phyloP scores from a whole-genome alignment of 2,113 vertebrate genomes.

The Brachyhypopomus gauderio region DNA sequence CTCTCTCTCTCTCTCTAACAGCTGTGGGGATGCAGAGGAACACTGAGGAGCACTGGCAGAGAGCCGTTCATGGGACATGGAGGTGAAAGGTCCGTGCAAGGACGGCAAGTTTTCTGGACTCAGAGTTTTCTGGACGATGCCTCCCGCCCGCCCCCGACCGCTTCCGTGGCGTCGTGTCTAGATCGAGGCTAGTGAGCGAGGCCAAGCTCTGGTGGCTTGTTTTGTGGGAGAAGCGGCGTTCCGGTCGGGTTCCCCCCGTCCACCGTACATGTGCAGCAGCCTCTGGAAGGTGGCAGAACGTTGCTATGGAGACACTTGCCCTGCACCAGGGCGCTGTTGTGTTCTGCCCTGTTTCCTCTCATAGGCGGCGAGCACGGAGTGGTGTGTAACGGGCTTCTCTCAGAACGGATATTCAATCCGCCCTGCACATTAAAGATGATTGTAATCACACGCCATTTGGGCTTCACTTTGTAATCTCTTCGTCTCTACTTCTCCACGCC shows the following conservation, averaged over 20 bases:
- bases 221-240: conserved; percentile 19
- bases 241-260: conserved; percentile 51
- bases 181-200: neutral
- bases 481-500: neutral
- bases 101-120: conserved; percentile 60
- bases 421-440: conserved; percentile 25
- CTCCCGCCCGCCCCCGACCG: conserved; percentile 34
- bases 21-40: neutral
- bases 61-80: conserved; percentile 50
- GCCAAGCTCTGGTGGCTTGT: conserved; percentile 11
- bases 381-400: conserved; percentile 27
- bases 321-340: conserved; percentile 44
- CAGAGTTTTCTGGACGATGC: conserved; percentile 66
- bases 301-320: conserved; percentile 72
- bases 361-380: conserved; percentile 5
- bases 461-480: neutral
- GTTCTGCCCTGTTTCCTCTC: conserved; percentile 53
- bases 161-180: conserved; percentile 10
- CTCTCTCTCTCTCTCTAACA: neutral
- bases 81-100: conserved; percentile 57
- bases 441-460: conserved; percentile 4
- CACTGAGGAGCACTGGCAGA: conserved; percentile 22
- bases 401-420: conserved; percentile 31
- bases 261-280: conserved; percentile 52
- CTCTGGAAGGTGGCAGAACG: conserved; percentile 59